These are phyloP conservation scores for Mormyrus lacerda DNA, from an alignment of 2,113 vertebrate species.

Conservation along the genomic window DNA sequence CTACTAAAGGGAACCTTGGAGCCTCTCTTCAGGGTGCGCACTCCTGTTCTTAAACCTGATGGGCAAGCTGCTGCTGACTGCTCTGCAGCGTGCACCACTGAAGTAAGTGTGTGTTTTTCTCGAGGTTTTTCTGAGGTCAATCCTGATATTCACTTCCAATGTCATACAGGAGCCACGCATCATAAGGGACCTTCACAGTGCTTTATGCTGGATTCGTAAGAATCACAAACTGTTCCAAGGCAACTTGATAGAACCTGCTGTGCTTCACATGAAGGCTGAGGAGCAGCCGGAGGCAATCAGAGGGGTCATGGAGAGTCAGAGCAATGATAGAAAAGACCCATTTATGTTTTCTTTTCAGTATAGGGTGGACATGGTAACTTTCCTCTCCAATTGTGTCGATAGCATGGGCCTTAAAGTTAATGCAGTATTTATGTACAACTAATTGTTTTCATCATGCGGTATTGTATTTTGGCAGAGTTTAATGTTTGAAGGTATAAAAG, in stretches of 20 bases:
- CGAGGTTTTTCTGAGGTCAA: background rate
- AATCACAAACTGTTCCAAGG: background rate
- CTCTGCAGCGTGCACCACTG: background rate
- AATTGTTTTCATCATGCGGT: too few species aligned
- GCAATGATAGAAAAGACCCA: background rate
- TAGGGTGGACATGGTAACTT: too few species aligned
- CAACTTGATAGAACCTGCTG: background rate
- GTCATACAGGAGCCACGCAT: background rate
- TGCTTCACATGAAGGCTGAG: background rate
- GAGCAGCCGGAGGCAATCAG: background rate
- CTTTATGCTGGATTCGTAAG: background rate
- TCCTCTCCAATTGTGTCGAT: too few species aligned
- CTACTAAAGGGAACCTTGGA: background rate
- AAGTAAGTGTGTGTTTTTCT: background rate
- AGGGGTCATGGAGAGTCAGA: background rate
- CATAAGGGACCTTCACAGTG: background rate
- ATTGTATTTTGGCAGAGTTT: too few species aligned
- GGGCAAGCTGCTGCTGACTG: background rate
- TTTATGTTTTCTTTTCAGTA: too few species aligned
- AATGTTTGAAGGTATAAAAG: too few species aligned
- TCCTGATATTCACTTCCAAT: background rate
- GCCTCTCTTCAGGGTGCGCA: background rate
- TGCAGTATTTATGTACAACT: too few species aligned
- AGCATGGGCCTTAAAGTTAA: too few species aligned
- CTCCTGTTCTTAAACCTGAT: background rate